Conservation (phyloP, 2,797 vertebrate species). For the Schizopygopsis malacanthus region DNA sequence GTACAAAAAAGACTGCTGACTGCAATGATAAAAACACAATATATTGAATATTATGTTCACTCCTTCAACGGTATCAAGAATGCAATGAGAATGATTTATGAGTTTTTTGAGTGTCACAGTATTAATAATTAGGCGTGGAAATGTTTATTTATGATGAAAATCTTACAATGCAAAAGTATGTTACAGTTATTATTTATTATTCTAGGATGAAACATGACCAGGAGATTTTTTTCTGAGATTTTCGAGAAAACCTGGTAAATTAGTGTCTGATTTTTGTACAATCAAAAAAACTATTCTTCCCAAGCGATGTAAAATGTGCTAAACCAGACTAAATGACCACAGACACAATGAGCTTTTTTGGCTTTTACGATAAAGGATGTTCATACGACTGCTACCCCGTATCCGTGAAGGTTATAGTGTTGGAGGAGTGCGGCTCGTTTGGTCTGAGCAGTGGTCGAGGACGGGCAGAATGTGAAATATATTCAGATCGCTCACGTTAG, state of each 20-base stretch:
- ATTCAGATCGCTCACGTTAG: background rate
- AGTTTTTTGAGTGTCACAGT: background rate
- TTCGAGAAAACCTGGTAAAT: background rate
- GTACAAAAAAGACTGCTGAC: background rate
- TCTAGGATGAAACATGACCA: background rate
- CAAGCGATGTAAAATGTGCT: background rate
- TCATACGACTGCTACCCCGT: background rate
- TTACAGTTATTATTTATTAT: background rate
- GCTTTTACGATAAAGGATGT: background rate
- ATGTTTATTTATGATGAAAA: background rate
- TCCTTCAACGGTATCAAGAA: background rate
- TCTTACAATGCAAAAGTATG: background rate
- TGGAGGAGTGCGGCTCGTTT: background rate
- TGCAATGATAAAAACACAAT: background rate
- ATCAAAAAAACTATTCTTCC: background rate
- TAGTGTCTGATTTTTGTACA: background rate
- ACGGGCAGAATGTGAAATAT: background rate
- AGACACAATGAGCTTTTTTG: background rate
- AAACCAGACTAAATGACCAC: background rate
- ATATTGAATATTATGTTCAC: background rate
- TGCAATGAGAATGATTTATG: background rate
- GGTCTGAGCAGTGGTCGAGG: background rate
- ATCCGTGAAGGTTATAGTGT: background rate
- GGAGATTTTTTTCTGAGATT: background rate
- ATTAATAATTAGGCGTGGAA: background rate